Conservation (phyloP, 2,888 invertebrate species). For the Stramonita haemastoma region DNA sequence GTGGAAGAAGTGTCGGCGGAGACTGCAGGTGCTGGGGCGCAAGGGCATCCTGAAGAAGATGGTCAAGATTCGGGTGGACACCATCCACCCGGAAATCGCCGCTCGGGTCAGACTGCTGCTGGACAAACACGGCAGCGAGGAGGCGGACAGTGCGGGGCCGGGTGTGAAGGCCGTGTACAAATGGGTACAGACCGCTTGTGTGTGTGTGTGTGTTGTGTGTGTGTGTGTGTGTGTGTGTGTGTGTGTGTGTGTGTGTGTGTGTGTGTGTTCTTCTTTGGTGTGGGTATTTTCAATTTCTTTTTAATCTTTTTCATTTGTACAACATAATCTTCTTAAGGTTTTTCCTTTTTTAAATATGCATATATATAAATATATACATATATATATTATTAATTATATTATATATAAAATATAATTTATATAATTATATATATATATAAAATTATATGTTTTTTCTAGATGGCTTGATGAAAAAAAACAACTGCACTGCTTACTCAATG, state of each 20-base stretch:
- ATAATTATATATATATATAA: no score
- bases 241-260: neutral
- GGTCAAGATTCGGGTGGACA: slow-evolving; percentile 18
- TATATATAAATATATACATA: no score
- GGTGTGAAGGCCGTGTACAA: slow-evolving; percentile 23
- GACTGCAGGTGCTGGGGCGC: slow-evolving; percentile 31
- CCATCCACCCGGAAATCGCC: slow-evolving; percentile 39
- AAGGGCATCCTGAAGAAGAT: slow-evolving; percentile 35
- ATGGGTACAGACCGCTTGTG: slow-evolving; percentile 5
- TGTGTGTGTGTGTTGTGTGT: neutral
- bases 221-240: neutral
- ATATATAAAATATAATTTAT: no score
- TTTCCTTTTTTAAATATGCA: neutral
- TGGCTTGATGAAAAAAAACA: no score
- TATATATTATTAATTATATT: no score
- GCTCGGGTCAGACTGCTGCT: slow-evolving; percentile 30
- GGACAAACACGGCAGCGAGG: slow-evolving; percentile 8
- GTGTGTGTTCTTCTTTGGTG: neutral
- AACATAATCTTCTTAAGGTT: neutral
- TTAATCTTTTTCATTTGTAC: no score
- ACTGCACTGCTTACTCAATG: no score
- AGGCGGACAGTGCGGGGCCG: slow-evolving; percentile 14
- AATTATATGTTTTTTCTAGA: no score
- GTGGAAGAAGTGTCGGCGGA: slow-evolving; percentile 27
- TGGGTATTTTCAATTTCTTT: no score